Evolutionary conservation across 1,140 invertebrate genomes (phyloP), one percentile per base, ranked within the genome.

Genomic region (Ladona fulva): DNA sequence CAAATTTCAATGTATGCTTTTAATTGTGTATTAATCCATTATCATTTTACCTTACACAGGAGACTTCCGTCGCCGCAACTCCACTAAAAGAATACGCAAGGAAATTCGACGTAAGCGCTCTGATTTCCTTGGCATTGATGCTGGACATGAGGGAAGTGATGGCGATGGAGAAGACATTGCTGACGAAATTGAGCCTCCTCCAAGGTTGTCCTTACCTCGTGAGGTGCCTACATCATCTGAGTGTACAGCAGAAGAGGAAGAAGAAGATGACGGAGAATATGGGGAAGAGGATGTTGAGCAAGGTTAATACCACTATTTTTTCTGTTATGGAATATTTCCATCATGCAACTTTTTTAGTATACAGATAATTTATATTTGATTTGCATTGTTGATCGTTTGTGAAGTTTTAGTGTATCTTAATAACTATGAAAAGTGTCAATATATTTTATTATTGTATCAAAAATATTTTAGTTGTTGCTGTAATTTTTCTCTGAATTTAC

Each of bases 11-110:
- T n/a, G n/a, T n/a, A n/a, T n/a, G n/a, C n/a, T n/a, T n/a, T n/a
- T n/a, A n/a, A n/a, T n/a, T n/a, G n/a, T n/a, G 1, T 37, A 8
- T 37, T 37, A 37, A 37, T 37, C 29, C 8, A 37, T 1, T 37
- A 37, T 37, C 29, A 37, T 37, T 37, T 37, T 37, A 1, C 29
- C 29, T 37, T 37, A 37, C 8, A 12, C n/a, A 19, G 52, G 52
- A 66, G 52, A 66, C 14, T 66, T 66, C 52, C 52, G 52, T 22
- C 88, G 92, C 78, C 88, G 92, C 75, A 94, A 94, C 81, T 95
- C 93, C 0, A 94, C 93, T 0, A 93, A 93, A 77, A 89, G 93
- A 77, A 94, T 96, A 77, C 95, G 94, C 81, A 94, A 94, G 82
- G 94, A 96, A 83, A 87, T 95, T 25, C 88, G 92, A 12, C 92